Evolutionary conservation across 1,140 invertebrate species (phyloP).

Genomic region (Drosophila seguyi): DNA sequence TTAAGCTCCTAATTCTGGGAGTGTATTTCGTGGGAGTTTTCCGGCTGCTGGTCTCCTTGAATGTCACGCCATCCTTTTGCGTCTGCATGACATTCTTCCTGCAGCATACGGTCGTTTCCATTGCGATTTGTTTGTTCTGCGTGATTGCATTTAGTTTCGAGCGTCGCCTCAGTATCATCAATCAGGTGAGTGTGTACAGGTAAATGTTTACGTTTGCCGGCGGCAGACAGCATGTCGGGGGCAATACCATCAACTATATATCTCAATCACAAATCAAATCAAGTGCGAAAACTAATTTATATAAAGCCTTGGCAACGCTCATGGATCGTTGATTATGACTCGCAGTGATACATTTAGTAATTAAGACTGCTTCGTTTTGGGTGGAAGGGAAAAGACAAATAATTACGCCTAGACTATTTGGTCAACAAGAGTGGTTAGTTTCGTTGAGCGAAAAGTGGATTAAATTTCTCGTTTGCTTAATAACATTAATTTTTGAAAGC

Average conservation of each 20-base stretch:
- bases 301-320: constrained; percentile 26
- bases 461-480: neutral
- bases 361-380: constrained; percentile 14
- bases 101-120: constrained; percentile 76
- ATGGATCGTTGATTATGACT: constrained; percentile 8
- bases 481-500: neutral
- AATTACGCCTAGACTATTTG: neutral
- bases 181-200: constrained; percentile 67
- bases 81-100: constrained; percentile 77
- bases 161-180: constrained; percentile 67
- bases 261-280: constrained; percentile 24
- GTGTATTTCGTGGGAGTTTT: constrained; percentile 75
- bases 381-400: neutral
- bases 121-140: constrained; percentile 76
- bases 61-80: constrained; percentile 72
- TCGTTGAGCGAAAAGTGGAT: neutral
- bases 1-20: constrained; percentile 67
- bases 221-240: constrained; percentile 20
- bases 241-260: neutral
- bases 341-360: constrained; percentile 38
- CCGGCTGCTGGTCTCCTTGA: constrained; percentile 62
- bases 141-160: constrained; percentile 78
- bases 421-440: constrained; percentile 11
- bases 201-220: constrained; percentile 41
- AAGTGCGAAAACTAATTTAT: constrained; percentile 60